These are phyloP conservation scores for Hyles euphorbiae DNA, from an alignment of 1,140 invertebrate species.

Conservation along the genomic window DNA sequence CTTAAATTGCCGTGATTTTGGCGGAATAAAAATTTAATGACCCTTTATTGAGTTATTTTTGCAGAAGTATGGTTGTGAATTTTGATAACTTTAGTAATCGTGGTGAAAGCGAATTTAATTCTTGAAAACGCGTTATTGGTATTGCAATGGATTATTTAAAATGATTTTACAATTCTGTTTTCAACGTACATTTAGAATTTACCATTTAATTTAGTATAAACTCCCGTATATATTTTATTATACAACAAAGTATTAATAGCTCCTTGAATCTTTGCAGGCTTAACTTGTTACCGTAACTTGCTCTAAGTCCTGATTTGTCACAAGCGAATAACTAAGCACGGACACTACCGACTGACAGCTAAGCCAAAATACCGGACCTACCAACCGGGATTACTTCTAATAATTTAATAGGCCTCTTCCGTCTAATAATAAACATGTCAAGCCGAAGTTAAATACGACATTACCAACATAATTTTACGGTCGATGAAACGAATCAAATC, in stretches of 20 bases:
- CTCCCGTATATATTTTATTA: no score
- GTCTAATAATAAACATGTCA: conserved; percentile 72
- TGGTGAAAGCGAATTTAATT: no score
- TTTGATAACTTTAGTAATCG: no score
- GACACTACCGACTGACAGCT: conserved; percentile 42
- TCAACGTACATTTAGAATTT: no score
- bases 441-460: conserved; percentile 53
- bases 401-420: conserved; percentile 70
- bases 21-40: no score
- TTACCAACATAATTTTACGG: conserved; percentile 30
- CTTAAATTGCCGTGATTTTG: no score
- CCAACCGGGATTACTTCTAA: conserved; percentile 59
- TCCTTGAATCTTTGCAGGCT: not conserved
- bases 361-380: conserved; percentile 61
- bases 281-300: conserved; percentile 30
- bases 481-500: not conserved
- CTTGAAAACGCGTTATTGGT: no score
- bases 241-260: no score
- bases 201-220: not conserved
- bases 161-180: no score
- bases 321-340: conserved; percentile 46
- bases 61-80: no score
- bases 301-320: conserved; percentile 47
- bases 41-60: no score
- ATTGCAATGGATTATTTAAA: no score